Evolutionary conservation across 2,113 vertebrate genomes (phyloP).

Genomic region (Isichthys henryi): DNA sequence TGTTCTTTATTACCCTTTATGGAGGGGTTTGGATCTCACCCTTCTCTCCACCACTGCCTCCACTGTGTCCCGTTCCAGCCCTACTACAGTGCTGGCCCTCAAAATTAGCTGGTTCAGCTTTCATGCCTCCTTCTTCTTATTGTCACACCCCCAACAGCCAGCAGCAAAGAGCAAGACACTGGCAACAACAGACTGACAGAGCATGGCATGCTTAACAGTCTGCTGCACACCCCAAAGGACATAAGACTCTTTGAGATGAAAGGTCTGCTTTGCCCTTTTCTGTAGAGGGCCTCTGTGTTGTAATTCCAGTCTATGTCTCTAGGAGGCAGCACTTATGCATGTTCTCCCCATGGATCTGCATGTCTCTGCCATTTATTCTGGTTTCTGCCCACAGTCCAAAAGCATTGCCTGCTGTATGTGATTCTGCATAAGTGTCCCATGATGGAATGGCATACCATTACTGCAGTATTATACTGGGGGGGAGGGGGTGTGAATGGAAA

Average conservation of each 20-base stretch:
- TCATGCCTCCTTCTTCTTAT: background rate
- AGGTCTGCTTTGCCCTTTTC: background rate
- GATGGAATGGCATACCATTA: background rate
- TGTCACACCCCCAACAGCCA: background rate
- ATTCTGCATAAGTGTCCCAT: background rate
- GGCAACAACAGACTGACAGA: background rate
- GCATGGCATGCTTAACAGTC: background rate
- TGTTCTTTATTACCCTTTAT: background rate
- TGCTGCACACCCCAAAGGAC: background rate
- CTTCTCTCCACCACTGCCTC: background rate
- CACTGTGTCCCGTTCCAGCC: background rate
- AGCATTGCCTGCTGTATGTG: background rate
- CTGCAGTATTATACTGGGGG: background rate
- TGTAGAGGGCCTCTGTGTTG: background rate
- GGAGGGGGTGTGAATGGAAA: background rate
- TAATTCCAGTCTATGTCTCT: background rate
- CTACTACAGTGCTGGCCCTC: background rate
- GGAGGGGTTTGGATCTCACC: background rate
- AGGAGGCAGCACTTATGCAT: background rate
- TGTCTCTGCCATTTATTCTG: background rate
- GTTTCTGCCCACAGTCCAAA: background rate
- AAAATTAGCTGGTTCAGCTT: background rate
- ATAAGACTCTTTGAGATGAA: background rate
- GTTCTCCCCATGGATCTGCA: background rate
- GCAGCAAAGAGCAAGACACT: background rate